Percentiles rank a stretch among this genome's conserved stretches.
Evolutionary conservation across 2,113 vertebrate genomes (phyloP).

Genomic region (Fregetta grallaria): DNA sequence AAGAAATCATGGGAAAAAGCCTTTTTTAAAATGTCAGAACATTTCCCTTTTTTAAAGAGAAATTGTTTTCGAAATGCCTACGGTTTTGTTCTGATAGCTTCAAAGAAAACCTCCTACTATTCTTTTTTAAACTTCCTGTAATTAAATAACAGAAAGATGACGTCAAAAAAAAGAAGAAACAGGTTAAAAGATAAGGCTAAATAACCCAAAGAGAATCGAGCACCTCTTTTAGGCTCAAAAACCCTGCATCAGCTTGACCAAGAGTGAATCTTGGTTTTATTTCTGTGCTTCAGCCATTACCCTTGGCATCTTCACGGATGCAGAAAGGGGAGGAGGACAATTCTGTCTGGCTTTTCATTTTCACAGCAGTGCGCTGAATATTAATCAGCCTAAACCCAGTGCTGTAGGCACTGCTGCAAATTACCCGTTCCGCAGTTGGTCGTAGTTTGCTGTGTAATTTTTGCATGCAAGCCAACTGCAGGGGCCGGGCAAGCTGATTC

Average conservation of each 20-base stretch:
- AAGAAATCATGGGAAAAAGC: neutral
- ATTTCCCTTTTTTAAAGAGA: neutral
- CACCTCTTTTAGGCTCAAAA: neutral
- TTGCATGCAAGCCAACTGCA: neutral
- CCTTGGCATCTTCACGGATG: neutral
- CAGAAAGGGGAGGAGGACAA: neutral
- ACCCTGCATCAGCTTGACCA: neutral
- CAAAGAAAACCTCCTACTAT: neutral
- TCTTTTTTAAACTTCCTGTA: neutral
- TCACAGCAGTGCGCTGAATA: constrained; percentile 29
- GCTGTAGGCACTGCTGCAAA: neutral
- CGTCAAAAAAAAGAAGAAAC: neutral
- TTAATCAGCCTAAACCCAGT: neutral
- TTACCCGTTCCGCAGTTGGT: neutral
- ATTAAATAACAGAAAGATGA: neutral
- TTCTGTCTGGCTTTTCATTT: neutral
- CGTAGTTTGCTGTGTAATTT: neutral
- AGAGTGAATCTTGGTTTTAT: neutral
- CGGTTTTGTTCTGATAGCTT: neutral
- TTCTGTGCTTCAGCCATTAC: neutral
- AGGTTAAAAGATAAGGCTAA: neutral
- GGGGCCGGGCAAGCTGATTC: neutral
- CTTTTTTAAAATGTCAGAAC: neutral
- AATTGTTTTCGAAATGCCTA: neutral
- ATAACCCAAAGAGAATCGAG: neutral